Evolutionary conservation across 1,140 invertebrate species (phyloP), one percentile per base, ranked within the genome.

Genomic region (Caerostris extrusa): DNA sequence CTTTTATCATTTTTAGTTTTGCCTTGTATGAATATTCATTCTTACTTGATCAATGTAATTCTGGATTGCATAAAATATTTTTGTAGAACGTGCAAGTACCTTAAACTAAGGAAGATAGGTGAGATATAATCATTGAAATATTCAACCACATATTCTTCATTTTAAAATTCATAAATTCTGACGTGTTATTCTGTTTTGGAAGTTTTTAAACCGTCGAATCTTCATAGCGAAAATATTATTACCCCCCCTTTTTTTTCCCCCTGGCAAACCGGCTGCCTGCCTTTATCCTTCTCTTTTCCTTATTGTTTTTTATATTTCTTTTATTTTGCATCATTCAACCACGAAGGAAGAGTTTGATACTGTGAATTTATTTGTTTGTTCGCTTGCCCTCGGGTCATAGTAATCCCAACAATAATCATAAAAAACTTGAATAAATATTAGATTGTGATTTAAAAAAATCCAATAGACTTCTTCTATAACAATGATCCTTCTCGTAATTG

Each of bases 361-460:
- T 53, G 53, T 12, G 82, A 83, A 83, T 83, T 83, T 71, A 71
- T 82, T 82, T 83, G 82, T 83, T 83, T 83, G 56, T 83, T 83
- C 57, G 14, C 14, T 17, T 10, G 82, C 8, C 53, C 82, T 83
- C n/a, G 19, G 82, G 82, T 83, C 82, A 58, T 57, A 83, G 82
- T 58, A 55, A 55, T 56, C 3, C 14, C 14, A 56, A 64, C 82
- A 83, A 58, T 57, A 17, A 34, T 34, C 34, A 34, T 34, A 34
- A 34, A 58, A 58, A 58, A 55, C 82, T 34, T 34, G 56, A 58
- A 58, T 83, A 83, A 19, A 83, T 83, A 56, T 83, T 83, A 17
- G 55, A 56, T n/a, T 7, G 82, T 14, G 5, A 8, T 10, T 10
- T 2, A 17, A 64, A 64, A 64, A 17, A 64, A 34, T 34, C 34